Base-by-base conservation (phyloP, 2,797 vertebrate genomes). In the Danio kyathit region DNA sequence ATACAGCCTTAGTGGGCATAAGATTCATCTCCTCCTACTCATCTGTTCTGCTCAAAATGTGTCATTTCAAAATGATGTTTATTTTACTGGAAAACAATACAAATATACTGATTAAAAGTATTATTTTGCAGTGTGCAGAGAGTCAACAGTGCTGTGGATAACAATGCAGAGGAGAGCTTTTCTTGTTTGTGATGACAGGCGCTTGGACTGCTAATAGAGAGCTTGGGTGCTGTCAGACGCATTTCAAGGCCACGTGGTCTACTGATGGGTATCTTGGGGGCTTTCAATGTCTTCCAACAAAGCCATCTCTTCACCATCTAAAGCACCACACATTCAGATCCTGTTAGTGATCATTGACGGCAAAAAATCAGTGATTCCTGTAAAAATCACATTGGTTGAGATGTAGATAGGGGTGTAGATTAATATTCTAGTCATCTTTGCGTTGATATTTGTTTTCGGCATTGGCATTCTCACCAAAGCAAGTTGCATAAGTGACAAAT, bases 201-300 rank as follows among this genome's bases (percentile, higher is more conserved):
- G 63, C 67, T 43, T 54, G 79, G 70, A 78, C 21, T 67, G 71
- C 75, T 59, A 71, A 82, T 79, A 74, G 63, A 82, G 78, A 85
- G 71, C 17, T 44, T 43, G 59, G 60, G 54, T 76, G n/a, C 65
- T 48, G 46, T 57, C 54, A 43, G 70, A 52, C 19, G 17, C 59
- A 57, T 80, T 56, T 79, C 48, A 74, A 72, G 59, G 48, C 57
- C 78, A 57, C 52, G 49, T 44, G 38, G 9, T 54, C 17, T 19
- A 10, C 57, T 79, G 72, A 84, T 77, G 46, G 67, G 59, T 60
- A 74, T 67, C 80, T 63, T 64, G 76, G 57, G 66, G 70, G 67
- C 16, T 63, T 51, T 79, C 75, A 48, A 64, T 76, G 63, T 74
- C 54, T 65, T 65, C 44, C 61, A 71, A 71, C 69, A 63, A 65